Percentiles rank a stretch among this genome's conserved stretches.
These are phyloP conservation scores for Polypedilum pembai DNA, from an alignment of 1,140 invertebrate species.

Conservation along the genomic window DNA sequence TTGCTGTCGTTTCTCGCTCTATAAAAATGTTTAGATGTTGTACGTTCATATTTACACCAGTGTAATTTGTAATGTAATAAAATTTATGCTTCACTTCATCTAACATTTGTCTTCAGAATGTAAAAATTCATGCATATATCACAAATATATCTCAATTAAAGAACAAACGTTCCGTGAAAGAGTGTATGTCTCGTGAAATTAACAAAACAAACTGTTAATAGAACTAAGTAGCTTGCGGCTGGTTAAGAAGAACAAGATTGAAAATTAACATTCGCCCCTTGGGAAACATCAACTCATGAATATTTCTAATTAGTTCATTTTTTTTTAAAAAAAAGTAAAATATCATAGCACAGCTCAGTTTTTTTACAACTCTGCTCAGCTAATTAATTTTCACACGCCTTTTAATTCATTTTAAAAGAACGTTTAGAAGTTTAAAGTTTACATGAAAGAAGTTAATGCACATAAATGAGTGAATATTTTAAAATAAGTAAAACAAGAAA, in stretches of 20 bases:
- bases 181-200: background rate
- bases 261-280: too few relatives aligned
- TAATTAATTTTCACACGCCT: background rate
- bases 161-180: background rate
- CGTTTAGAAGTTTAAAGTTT: background rate
- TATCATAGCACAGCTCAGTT: background rate
- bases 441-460: background rate
- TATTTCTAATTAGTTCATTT: too few relatives aligned
- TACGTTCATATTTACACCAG: too few relatives aligned
- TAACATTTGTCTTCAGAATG: too few relatives aligned
- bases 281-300: too few relatives aligned
- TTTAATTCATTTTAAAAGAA: background rate
- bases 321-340: background rate
- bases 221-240: background rate
- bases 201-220: background rate
- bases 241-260: background rate
- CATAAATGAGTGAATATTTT: background rate
- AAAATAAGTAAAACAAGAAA: background rate
- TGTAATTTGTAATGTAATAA: too few relatives aligned
- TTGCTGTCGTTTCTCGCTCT: too few relatives aligned
- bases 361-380: background rate
- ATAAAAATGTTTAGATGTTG: too few relatives aligned
- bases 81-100: too few relatives aligned
- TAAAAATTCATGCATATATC: too few relatives aligned
- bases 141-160: background rate